A percentile compares a stretch with the other conserved stretches of the same genome.
Evolutionary conservation across 2,888 invertebrate genomes (phyloP).

Genomic region (Esperia sulphurella): DNA sequence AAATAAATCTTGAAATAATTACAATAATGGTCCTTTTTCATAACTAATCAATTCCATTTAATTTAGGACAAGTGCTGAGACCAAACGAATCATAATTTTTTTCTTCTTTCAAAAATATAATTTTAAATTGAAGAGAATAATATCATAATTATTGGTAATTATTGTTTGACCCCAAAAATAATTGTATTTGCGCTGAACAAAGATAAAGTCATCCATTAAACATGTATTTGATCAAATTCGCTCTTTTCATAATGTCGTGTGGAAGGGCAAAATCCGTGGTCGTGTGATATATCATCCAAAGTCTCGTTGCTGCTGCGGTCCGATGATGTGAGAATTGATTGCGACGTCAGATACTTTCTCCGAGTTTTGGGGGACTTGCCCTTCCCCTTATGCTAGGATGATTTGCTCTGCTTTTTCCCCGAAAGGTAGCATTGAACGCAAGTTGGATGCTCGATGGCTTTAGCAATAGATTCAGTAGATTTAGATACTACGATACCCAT

Average conservation of each 20-base stretch:
- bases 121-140: neutral
- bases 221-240: conserved; percentile 80
- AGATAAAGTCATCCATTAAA: conserved; percentile 48
- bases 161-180: neutral
- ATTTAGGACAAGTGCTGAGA: neutral
- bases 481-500: conserved; percentile 79
- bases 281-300: conserved; percentile 49
- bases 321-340: conserved; percentile 58
- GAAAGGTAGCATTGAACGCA: conserved; percentile 87
- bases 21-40: conserved; percentile 21
- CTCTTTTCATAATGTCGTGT: conserved; percentile 44
- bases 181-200: neutral
- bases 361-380: conserved; percentile 81
- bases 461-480: conserved; percentile 75
- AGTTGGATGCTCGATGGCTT: conserved; percentile 83
- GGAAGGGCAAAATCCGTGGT: conserved; percentile 57
- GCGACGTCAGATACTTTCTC: conserved; percentile 54
- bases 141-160: neutral
- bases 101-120: too few species aligned
- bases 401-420: conserved; percentile 77
- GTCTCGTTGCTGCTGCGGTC: conserved; percentile 72
- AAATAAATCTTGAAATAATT: conserved; percentile 19
- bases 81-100: neutral
- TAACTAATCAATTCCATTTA: conserved; percentile 55
- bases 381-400: conserved; percentile 83